These are phyloP conservation scores for Hypena proboscidalis DNA, from an alignment of 2,888 invertebrate genomes.

Conservation along the genomic window DNA sequence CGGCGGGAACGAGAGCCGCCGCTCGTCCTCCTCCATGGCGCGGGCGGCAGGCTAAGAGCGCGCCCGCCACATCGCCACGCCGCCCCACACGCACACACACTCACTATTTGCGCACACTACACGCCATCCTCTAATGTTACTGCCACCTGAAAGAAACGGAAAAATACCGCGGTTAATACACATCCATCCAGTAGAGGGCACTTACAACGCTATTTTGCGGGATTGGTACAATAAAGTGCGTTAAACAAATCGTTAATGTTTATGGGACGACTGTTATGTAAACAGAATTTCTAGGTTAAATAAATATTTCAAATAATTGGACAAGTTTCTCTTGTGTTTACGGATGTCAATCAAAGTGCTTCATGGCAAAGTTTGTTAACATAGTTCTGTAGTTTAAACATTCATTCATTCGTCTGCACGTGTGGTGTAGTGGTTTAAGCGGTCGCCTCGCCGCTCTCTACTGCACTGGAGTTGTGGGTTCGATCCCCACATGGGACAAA, in stretches of 20 bases:
- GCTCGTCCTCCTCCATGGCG: conserved; percentile 82
- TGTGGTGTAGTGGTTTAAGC: too few species aligned
- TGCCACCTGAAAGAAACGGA: conserved; percentile 75
- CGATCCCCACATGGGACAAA: too few species aligned
- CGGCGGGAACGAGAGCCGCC: conserved; percentile 82
- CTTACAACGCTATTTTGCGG: conserved; percentile 24
- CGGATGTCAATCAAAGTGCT: conserved; percentile 9
- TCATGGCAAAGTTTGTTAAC: background rate
- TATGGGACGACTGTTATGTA: conserved; percentile 30
- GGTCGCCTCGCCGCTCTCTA: too few species aligned
- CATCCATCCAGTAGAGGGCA: conserved; percentile 19
- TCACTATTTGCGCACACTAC: conserved; percentile 69
- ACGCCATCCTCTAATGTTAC: conserved; percentile 70
- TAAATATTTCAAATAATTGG: conserved; percentile 20
- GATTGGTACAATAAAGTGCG: conserved; percentile 28
- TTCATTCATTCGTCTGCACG: too few species aligned
- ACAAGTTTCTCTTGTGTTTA: conserved; percentile 15
- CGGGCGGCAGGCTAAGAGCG: conserved; percentile 67
- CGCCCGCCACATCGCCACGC: conserved; percentile 65
- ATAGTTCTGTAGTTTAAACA: background rate
- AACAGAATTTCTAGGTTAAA: conserved; percentile 29
- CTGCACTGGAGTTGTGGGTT: too few species aligned
- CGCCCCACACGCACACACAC: conserved; percentile 39
- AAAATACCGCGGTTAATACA: conserved; percentile 32
- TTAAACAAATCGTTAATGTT: conserved; percentile 37